Base-by-base conservation (phyloP, 2,797 vertebrate species). In the Rhincodon typus region DNA sequence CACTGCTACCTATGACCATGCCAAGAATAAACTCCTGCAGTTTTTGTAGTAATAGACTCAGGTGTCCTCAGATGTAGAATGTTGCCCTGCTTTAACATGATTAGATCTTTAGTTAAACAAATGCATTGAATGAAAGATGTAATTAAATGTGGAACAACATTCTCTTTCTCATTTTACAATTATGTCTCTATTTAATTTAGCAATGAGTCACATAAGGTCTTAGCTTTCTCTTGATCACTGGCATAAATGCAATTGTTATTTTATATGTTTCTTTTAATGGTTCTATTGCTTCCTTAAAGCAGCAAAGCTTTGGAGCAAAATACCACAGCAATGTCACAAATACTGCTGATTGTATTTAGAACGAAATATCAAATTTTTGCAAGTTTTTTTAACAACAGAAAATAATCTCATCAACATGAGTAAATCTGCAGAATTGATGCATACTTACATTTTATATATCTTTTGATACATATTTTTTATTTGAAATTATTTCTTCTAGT, bases 401-500 rank as follows among this genome's bases (percentile, higher is more conserved):
- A 77, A 46, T 34, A n/a, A n/a, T 67, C 30, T 67, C 19, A 21
- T 66, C 34, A 91, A 67, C 17, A 67, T 62, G 34, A 19, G 27
- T 57, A 4, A n/a, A 67, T 46, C 42, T 74, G 27, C 30, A 74
- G 10, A 50, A 62, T 50, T 53, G 42, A 6, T 87, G 34, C 10
- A 62, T 91, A 34, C n/a, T 66, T 94, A 42, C 10, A 42, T 62
- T 93, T 21, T 94, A 34, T 95, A 8, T n/a, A 5, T 34, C 25
- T 94, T 94, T 21, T 72, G 94, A 74, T 34, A 19, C 30, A 66
- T 53, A 72, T 7, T n/a, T 72, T 70, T 30, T 30, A 34, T 74
- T 95, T 17, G n/a, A 69, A 46, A 95, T 95, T 34, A 95, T 95
- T 74, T 95, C 99, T 94, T 98, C 79, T 98, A 99, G 97, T 99